These are phyloP conservation scores for Mesochorus sp. DNA, from an alignment of 2,888 invertebrate genomes.

Conservation along the genomic window DNA sequence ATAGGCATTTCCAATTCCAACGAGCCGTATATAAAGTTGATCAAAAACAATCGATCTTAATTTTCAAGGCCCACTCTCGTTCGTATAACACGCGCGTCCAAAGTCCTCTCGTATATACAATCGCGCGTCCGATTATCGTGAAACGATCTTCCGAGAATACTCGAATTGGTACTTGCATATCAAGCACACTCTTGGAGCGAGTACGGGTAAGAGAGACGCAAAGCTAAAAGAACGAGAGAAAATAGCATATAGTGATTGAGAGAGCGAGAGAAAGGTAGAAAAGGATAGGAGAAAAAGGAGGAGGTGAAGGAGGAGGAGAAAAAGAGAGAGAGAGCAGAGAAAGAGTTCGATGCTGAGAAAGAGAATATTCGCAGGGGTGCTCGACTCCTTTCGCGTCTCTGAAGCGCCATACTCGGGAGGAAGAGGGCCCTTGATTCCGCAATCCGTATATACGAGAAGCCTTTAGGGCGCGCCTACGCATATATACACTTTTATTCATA, in stretches of 20 bases:
- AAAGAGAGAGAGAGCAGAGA: background rate
- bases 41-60: constrained; percentile 58
- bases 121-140: constrained; percentile 52
- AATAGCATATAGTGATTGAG: background rate
- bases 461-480: constrained; percentile 56
- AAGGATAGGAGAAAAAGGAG: constrained; percentile 30
- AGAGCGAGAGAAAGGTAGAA: background rate
- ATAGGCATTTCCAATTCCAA: too few relatives aligned
- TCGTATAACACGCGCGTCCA: constrained; percentile 35
- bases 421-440: constrained; percentile 78
- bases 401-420: constrained; percentile 22
- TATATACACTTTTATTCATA: too few relatives aligned
- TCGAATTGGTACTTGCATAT: constrained; percentile 57
- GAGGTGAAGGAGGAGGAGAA: constrained; percentile 6
- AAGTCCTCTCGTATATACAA: constrained; percentile 52
- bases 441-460: constrained; percentile 72
- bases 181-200: constrained; percentile 36
- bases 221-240: background rate
- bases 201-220: constrained; percentile 26
- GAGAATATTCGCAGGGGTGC: constrained; percentile 3
- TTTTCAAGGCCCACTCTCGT: constrained; percentile 28
- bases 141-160: constrained; percentile 44
- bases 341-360: background rate
- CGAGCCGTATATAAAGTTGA: background rate
- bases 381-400: constrained; percentile 18